Percentiles rank a stretch among this genome's conserved stretches.
Evolutionary conservation across 2,113 vertebrate species (phyloP).

Genomic region (Tragulus kanchil): DNA sequence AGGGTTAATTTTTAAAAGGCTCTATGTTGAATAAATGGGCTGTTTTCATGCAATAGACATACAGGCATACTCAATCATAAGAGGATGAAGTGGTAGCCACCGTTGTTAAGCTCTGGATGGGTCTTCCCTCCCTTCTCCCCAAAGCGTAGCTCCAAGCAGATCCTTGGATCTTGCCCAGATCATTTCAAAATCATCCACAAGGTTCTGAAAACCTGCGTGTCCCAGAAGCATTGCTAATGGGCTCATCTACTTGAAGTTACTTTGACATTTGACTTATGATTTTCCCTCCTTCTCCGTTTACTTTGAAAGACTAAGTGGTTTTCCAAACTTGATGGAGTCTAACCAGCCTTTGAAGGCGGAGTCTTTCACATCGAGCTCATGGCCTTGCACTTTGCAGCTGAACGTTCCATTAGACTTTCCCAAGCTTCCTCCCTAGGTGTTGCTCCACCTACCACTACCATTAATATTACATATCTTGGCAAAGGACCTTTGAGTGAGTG

Average conservation of each 20-base stretch:
- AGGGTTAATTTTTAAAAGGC: not conserved
- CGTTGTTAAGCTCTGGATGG: not conserved
- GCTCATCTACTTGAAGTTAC: not conserved
- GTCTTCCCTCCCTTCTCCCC: not conserved
- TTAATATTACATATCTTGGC: conserved; percentile 65
- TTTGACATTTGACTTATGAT: conserved; percentile 61
- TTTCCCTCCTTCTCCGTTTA: conserved; percentile 16
- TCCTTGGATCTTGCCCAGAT: not conserved
- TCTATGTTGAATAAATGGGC: not conserved
- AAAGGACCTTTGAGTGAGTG: conserved; percentile 22
- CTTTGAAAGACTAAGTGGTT: conserved; percentile 65
- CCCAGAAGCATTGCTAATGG: conserved; percentile 70
- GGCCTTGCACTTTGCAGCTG: conserved; percentile 60
- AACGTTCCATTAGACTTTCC: conserved; percentile 57
- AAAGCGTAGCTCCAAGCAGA: not conserved
- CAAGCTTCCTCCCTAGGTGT: conserved; percentile 32
- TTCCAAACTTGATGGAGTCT: conserved; percentile 56
- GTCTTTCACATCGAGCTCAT: not conserved
- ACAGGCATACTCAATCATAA: not conserved
- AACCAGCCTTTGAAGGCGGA: not conserved
- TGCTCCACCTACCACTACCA: conserved; percentile 10
- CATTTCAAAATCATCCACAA: not conserved
- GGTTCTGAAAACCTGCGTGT: conserved; percentile 1
- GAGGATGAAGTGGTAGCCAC: not conserved
- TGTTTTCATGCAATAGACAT: not conserved